Evolutionary conservation across 2,113 vertebrate species (phyloP).

Genomic region (Callorhinus ursinus): DNA sequence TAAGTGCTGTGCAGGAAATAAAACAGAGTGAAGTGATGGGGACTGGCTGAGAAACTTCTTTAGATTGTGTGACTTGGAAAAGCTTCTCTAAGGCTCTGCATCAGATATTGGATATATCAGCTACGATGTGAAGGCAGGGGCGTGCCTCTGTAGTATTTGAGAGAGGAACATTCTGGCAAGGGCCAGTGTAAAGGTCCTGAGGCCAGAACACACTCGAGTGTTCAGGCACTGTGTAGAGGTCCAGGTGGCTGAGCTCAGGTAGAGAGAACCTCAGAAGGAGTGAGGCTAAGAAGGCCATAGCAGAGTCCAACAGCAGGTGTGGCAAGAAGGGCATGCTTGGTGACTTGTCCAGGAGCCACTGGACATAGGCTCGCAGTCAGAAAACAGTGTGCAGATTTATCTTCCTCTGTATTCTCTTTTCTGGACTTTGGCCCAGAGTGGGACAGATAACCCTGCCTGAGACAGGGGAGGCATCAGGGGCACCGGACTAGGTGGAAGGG

Average conservation of each 20-base stretch:
- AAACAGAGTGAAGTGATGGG: neutral
- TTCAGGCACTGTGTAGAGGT: neutral
- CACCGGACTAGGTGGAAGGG: neutral
- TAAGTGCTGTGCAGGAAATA: neutral
- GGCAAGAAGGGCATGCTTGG: neutral
- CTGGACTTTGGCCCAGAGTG: too few species aligned
- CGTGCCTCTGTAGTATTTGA: neutral
- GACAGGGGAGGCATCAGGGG: neutral
- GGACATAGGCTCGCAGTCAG: neutral
- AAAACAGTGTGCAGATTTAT: neutral
- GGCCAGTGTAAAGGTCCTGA: neutral
- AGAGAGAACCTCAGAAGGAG: neutral
- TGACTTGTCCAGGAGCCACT: neutral
- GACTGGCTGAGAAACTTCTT: neutral
- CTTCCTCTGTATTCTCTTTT: neutral
- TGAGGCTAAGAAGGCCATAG: neutral
- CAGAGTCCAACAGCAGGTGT: neutral
- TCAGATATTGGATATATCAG: neutral
- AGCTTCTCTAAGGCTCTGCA: neutral
- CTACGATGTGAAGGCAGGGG: too few species aligned
- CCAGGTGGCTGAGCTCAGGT: neutral
- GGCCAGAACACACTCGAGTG: neutral
- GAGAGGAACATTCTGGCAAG: neutral
- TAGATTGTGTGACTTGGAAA: neutral
- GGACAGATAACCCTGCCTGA: neutral